phyloP scores from a whole-genome alignment of 2,797 vertebrate genomes.

The Mus spretus region DNA sequence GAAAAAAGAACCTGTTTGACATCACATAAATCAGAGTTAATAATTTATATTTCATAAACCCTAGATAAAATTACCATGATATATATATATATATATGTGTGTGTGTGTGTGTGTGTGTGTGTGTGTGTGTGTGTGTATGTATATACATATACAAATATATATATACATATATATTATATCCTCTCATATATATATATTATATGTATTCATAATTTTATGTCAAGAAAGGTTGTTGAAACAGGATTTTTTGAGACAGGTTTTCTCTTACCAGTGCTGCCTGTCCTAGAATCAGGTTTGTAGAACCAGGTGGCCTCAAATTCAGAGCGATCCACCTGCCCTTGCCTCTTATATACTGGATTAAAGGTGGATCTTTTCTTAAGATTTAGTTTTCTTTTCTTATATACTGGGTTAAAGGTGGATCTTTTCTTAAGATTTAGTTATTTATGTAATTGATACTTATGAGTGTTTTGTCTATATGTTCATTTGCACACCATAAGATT shows the following conservation, averaged over 20 bases:
- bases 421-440: background rate
- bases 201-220: no score
- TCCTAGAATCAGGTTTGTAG: background rate
- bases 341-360: background rate
- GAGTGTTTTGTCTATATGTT: background rate
- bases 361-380: background rate
- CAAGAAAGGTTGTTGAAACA: no score
- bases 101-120: no score
- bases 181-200: no score
- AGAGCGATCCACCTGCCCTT: background rate
- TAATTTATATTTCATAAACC: conserved; percentile 18
- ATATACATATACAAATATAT: no score
- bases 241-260: background rate
- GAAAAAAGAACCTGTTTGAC: conserved; percentile 20
- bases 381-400: background rate
- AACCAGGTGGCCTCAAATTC: background rate
- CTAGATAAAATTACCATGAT: background rate
- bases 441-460: background rate
- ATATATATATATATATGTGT: no score
- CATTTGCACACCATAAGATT: background rate
- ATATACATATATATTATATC: no score
- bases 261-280: background rate
- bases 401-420: background rate
- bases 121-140: no score
- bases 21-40: background rate